A percentile compares a stretch with the other conserved stretches of the same genome.
Evolutionary conservation across 2,888 invertebrate genomes (phyloP).

Genomic region (Tinea trinotella): DNA sequence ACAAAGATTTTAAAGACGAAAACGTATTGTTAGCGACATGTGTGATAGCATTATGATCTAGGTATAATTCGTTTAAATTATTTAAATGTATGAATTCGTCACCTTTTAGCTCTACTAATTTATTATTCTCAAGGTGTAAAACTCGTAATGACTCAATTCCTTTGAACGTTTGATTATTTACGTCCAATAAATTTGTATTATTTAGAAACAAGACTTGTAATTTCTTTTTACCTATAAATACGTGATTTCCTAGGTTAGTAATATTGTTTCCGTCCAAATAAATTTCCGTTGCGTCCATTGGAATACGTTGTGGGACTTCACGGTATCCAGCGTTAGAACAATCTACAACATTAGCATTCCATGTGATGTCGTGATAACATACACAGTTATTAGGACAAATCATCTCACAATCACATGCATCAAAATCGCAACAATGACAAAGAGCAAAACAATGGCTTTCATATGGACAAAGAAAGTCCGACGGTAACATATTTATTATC

Average conservation of each 20-base stretch:
- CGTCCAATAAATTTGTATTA: slow-evolving; percentile 80
- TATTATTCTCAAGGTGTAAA: slow-evolving; percentile 84
- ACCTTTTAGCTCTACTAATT: slow-evolving; percentile 80
- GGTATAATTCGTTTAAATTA: slow-evolving; percentile 81
- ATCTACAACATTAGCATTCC: slow-evolving; percentile 88
- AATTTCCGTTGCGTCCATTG: slow-evolving; percentile 92
- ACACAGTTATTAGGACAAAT: slow-evolving; percentile 88
- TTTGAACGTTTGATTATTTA: slow-evolving; percentile 87
- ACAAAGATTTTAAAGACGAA: slow-evolving; percentile 79
- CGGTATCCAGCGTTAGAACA: slow-evolving; percentile 83
- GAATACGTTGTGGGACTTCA: slow-evolving; percentile 82
- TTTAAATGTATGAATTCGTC: slow-evolving; percentile 85
- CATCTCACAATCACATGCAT: slow-evolving; percentile 93
- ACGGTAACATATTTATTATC: slow-evolving; percentile 78
- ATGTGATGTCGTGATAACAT: slow-evolving; percentile 89
- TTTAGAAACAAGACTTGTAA: slow-evolving; percentile 83
- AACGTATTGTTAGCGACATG: slow-evolving; percentile 85
- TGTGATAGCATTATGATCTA: slow-evolving; percentile 83
- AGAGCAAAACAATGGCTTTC: slow-evolving; percentile 88
- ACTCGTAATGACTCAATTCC: slow-evolving; percentile 81
- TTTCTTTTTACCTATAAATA: slow-evolving; percentile 89
- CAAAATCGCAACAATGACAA: slow-evolving; percentile 91
- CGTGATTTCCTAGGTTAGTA: slow-evolving; percentile 83
- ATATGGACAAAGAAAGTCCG: slow-evolving; percentile 86
- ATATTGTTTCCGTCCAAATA: slow-evolving; percentile 88